A percentile compares a stretch with the other conserved stretches of the same genome.
These are phyloP conservation scores for Hemichromis elongatus DNA, from an alignment of 2,113 vertebrate species.

Conservation along the genomic window DNA sequence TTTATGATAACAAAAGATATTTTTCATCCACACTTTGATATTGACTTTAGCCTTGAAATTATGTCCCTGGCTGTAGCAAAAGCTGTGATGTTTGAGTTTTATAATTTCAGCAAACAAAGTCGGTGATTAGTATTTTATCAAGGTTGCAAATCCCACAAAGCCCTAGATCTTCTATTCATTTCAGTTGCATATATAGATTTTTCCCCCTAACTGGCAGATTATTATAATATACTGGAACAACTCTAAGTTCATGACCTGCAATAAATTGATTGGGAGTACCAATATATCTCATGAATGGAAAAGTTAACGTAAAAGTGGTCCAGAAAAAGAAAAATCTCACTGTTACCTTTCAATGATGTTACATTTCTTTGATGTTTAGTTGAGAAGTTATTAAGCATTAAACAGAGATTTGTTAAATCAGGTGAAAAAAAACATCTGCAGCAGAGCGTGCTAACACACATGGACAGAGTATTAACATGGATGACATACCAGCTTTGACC, in stretches of 20 bases:
- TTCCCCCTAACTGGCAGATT: rapidly evolving
- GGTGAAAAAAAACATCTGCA: not conserved
- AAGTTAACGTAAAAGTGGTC: not conserved
- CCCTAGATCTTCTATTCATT: rapidly evolving
- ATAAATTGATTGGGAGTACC: not conserved
- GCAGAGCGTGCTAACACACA: not conserved
- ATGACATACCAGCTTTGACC: not conserved
- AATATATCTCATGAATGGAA: not conserved
- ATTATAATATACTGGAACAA: not conserved
- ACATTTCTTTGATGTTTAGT: not conserved
- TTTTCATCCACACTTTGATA: not conserved
- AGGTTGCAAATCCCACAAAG: not conserved
- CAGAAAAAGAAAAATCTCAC: not conserved
- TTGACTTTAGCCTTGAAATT: not conserved
- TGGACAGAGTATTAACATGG: not conserved
- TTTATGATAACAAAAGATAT: too few species aligned
- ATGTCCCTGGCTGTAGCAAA: rapidly evolving
- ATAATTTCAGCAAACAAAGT: not conserved
- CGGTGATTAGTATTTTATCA: not conserved
- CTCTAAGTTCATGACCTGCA: not conserved
- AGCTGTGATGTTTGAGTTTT: not conserved
- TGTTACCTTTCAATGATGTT: not conserved
- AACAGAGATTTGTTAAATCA: not conserved
- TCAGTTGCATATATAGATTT: not conserved
- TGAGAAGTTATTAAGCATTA: not conserved